These are phyloP conservation scores for Holothuria glaberrima DNA, from an alignment of 35 echinoderm and acorn worm species.

Conservation along the genomic window DNA sequence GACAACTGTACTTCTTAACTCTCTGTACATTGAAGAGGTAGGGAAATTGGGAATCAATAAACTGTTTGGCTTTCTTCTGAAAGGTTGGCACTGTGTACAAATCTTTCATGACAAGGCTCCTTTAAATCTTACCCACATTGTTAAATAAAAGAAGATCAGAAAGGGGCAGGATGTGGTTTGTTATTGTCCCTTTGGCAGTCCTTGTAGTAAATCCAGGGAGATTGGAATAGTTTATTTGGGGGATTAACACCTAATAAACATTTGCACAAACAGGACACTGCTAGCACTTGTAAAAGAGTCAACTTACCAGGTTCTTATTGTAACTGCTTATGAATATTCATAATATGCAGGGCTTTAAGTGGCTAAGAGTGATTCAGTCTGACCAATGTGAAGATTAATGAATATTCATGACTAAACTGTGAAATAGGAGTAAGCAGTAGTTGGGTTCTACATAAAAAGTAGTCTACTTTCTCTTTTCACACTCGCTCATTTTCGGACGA, in stretches of 20 bases:
- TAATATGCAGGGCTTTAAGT: neutral
- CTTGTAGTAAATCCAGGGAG: neutral
- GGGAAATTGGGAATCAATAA: neutral
- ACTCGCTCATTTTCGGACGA: neutral
- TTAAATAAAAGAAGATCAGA: no score
- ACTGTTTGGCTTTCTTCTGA: neutral
- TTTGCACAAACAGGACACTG: neutral
- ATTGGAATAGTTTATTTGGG: neutral
- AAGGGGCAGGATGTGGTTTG: no score
- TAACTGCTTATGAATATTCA: slow-evolving; percentile 1
- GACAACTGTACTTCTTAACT: neutral
- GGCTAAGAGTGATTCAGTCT: neutral
- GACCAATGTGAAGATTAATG: neutral
- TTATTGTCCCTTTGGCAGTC: no score
- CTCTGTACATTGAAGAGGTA: neutral
- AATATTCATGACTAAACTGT: neutral
- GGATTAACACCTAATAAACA: neutral
- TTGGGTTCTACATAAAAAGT: no score
- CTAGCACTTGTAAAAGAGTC: no score
- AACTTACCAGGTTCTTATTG: no score
- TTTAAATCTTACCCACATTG: neutral
- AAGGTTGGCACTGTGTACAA: neutral
- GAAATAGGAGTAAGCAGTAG: no score
- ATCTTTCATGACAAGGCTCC: neutral
- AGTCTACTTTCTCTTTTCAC: neutral